Conservation (phyloP, 2,797 vertebrate species). For the Taeniopygia guttata region DNA sequence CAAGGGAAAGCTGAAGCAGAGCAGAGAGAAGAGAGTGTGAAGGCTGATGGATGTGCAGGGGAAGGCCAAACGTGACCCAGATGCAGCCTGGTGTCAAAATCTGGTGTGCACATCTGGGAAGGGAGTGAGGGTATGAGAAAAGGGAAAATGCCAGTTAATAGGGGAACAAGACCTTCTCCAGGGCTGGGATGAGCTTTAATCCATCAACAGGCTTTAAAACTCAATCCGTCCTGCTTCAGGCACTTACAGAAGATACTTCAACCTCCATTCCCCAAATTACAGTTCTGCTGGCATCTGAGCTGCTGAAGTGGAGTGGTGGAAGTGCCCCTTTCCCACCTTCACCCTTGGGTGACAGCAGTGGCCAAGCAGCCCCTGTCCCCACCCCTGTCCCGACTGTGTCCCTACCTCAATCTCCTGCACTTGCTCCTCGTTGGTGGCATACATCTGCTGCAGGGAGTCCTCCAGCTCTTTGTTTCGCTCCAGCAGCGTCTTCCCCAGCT, state of each 20-base stretch:
- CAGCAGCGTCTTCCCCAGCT: conserved; percentile 95
- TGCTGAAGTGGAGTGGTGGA: neutral
- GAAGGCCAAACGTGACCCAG: neutral
- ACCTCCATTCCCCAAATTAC: neutral
- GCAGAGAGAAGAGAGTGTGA: neutral
- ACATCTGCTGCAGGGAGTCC: conserved; percentile 96
- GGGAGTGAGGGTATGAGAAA: neutral
- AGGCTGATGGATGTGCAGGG: neutral
- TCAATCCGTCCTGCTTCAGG: neutral
- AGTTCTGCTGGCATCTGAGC: neutral
- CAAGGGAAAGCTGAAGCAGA: neutral
- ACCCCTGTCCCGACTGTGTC: neutral
- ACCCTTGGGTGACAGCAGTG: fast-evolving
- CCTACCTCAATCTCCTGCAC: conserved; percentile 96
- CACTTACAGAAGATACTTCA: neutral
- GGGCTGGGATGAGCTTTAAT: neutral
- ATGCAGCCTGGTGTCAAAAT: neutral
- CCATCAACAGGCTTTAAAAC: neutral
- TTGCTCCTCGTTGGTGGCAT: conserved; percentile 96
- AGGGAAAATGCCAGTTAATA: neutral
- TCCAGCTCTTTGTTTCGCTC: conserved; percentile 98
- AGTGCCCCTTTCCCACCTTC: neutral
- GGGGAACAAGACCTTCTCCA: neutral
- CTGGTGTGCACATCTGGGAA: neutral
- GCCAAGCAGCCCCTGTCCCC: neutral